Evolutionary conservation across 2,888 invertebrate genomes (phyloP).

Genomic region (Tortricodes alternella): DNA sequence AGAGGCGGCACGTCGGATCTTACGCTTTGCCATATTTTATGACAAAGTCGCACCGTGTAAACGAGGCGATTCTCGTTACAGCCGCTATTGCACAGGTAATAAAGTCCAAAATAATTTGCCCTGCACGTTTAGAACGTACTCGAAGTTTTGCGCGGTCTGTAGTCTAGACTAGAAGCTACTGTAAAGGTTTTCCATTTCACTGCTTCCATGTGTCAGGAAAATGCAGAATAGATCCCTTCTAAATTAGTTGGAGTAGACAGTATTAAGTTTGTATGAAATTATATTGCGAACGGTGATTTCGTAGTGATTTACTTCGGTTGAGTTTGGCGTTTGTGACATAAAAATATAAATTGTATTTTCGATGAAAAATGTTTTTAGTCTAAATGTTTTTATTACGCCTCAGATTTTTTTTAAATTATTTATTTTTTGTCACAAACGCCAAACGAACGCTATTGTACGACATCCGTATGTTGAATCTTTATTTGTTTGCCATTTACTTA

Average conservation of each 20-base stretch:
- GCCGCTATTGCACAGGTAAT: no score
- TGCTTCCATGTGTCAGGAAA: constrained; percentile 20
- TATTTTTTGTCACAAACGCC: no score
- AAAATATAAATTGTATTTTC: background rate
- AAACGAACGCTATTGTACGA: constrained; percentile 14
- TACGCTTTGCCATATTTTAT: no score
- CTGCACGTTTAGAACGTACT: no score
- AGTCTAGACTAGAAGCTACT: no score
- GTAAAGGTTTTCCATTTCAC: constrained; percentile 5
- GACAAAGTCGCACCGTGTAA: no score
- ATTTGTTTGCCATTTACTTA: constrained; percentile 76
- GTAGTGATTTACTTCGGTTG: background rate
- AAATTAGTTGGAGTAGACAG: constrained; percentile 24
- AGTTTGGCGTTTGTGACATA: constrained; percentile 1
- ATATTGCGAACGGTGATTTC: constrained; percentile 8
- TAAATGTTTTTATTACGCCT: background rate
- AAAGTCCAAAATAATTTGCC: no score
- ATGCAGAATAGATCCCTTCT: constrained; percentile 13
- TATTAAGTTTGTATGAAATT: constrained; percentile 27
- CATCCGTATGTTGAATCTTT: constrained; percentile 56
- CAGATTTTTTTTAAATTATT: no score
- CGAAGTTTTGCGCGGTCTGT: no score
- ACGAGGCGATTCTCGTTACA: no score
- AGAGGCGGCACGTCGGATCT: no score
- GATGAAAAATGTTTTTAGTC: background rate